Base-by-base conservation (phyloP, 2,888 invertebrate species). In the Amphipyra berbera region DNA sequence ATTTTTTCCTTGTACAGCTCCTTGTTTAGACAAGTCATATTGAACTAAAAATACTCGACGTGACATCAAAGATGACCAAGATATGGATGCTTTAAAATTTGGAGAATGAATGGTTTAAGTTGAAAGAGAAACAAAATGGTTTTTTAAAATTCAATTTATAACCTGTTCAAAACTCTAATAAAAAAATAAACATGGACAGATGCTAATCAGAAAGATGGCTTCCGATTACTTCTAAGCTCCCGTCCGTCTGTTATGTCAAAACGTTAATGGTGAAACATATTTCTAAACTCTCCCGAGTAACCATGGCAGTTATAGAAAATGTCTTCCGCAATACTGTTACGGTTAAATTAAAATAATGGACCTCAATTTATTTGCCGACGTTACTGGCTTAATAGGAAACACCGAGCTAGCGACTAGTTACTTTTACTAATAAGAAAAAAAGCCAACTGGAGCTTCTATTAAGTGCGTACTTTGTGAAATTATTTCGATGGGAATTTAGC, bases 271-370 rank as follows among this genome's bases (percentile, higher is more conserved):
- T 52, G 41, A 42, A 59, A 69, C 63, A 75, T 68, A 1, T 65
- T 52, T 69, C 57, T 64, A n/a, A 62, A 63, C 33, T 64, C 64
- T 58, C 56, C 37, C 1, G 45, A 47, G 48, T 45, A 46, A 58
- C 50, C 57, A 62, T 44, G 46, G 48, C 58, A 65, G 47, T 65
- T 63, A 75, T 65, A 73, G 70, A 68, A 78, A 80, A 78, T 52
- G 62, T 60, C 74, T 76, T 68, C 55, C 15, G 35, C 69, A 71
- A 76, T 64, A 63, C 54, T 70, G 76, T 73, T 75, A 70, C 71
- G 70, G 73, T 79, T 73, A 74, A 77, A 83, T 84, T 83, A 78
- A 82, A 82, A 82, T 83, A 84, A 84, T 84, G 79, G 68, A 61
- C 52, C 56, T 62, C 76, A 78, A 82, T 84, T 81, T 83, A 82